These are phyloP conservation scores for Ceyx cyanopectus DNA, from an alignment of 2,113 vertebrate genomes.

Conservation along the genomic window DNA sequence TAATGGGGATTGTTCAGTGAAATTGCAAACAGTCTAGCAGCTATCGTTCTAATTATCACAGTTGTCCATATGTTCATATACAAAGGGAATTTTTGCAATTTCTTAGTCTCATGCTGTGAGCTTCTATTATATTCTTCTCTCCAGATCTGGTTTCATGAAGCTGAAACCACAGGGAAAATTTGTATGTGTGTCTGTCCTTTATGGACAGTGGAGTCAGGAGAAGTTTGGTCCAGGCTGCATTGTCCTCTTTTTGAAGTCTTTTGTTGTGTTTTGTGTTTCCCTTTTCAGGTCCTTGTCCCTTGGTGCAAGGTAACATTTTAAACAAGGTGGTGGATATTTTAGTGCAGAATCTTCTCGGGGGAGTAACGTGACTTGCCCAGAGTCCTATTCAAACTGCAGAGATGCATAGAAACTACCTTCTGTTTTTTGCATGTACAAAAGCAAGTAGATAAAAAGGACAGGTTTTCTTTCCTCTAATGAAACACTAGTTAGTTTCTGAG, in stretches of 20 bases:
- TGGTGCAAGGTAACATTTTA: background rate
- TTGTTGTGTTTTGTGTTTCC: background rate
- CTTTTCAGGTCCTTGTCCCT: background rate
- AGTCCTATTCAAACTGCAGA: background rate
- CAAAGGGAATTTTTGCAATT: slow-evolving; percentile 66
- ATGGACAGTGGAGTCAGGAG: background rate
- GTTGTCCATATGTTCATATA: slow-evolving; percentile 75
- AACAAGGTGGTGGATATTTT: background rate
- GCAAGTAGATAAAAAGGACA: slow-evolving; percentile 26
- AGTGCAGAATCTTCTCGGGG: background rate
- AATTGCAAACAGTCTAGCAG: slow-evolving; percentile 68
- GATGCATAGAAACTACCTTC: background rate
- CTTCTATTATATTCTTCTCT: slow-evolving; percentile 36
- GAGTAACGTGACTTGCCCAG: background rate
- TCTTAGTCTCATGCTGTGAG: slow-evolving; percentile 57
- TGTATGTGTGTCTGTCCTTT: slow-evolving; percentile 34
- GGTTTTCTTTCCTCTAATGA: slow-evolving; percentile 43
- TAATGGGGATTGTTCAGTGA: slow-evolving; percentile 73
- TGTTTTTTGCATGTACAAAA: background rate
- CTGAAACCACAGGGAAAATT: slow-evolving; percentile 20
- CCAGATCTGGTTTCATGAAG: slow-evolving; percentile 32
- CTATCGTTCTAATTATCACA: slow-evolving; percentile 76
- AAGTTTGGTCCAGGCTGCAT: background rate
- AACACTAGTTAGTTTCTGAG: slow-evolving; percentile 50
- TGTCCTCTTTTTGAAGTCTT: slow-evolving; percentile 8